These are phyloP conservation scores for Artemisiospiza belli DNA, from an alignment of 2,113 vertebrate genomes.

Conservation along the genomic window DNA sequence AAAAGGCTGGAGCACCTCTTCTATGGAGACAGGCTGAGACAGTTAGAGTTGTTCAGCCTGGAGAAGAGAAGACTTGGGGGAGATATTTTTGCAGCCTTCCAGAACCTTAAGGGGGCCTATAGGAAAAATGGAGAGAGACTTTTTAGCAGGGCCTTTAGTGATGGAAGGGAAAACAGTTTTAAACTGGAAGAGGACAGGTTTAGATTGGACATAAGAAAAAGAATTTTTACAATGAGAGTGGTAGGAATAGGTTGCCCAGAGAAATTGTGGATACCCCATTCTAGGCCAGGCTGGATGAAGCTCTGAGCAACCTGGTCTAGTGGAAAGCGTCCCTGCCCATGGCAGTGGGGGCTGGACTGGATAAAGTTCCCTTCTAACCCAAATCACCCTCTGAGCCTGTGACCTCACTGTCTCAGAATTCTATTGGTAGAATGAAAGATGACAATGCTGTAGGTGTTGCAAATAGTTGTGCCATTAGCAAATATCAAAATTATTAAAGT, in stretches of 20 bases:
- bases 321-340: neutral
- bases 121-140: neutral
- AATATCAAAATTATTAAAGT: conserved; percentile 9
- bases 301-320: neutral
- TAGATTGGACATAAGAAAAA: neutral
- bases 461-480: conserved; percentile 30
- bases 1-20: neutral
- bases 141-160: neutral
- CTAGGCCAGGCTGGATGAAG: neutral
- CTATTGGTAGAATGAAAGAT: neutral
- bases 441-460: conserved; percentile 24
- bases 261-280: neutral
- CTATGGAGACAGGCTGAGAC: neutral
- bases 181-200: neutral
- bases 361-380: neutral
- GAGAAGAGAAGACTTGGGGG: neutral
- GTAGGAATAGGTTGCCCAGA: neutral
- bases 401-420: neutral
- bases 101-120: neutral
- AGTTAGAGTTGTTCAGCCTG: neutral
- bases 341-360: neutral
- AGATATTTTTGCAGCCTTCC: neutral
- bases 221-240: neutral
- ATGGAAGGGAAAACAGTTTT: neutral
- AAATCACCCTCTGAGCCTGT: neutral